Evolutionary conservation across 1,140 invertebrate genomes (phyloP).

Genomic region (Onthophagus taurus): DNA sequence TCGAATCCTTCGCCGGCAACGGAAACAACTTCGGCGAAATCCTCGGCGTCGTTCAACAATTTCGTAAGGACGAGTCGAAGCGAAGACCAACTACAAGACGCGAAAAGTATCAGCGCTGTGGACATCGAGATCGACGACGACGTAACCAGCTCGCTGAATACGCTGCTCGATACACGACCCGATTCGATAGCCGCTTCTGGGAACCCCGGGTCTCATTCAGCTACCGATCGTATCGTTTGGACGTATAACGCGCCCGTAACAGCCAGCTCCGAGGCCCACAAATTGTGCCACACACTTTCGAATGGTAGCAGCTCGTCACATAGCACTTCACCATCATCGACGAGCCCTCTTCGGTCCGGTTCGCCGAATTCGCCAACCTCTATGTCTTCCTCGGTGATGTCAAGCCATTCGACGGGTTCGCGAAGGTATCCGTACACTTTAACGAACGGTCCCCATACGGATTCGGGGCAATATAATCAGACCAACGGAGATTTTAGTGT

Average conservation of each 20-base stretch:
- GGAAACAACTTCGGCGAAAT: slow-evolving; percentile 34
- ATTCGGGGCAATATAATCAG: slow-evolving; percentile 29
- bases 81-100: slow-evolving; percentile 75
- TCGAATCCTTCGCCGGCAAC: slow-evolving; percentile 20
- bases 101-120: slow-evolving; percentile 65
- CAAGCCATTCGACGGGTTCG: slow-evolving; percentile 49
- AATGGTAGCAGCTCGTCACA: slow-evolving; percentile 49
- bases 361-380: slow-evolving; percentile 74
- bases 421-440: slow-evolving; percentile 26
- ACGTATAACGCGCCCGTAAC: slow-evolving; percentile 76
- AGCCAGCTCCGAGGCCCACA: slow-evolving; percentile 30
- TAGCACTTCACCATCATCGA: slow-evolving; percentile 54
- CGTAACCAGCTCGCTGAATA: slow-evolving; percentile 84
- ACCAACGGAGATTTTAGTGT: slow-evolving; percentile 55
- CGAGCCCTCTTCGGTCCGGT: slow-evolving; percentile 52
- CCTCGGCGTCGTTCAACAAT: slow-evolving; percentile 30
- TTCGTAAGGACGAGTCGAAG: slow-evolving; percentile 71
- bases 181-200: slow-evolving; percentile 37
- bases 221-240: slow-evolving; percentile 68
- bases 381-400: slow-evolving; percentile 77
- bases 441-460: slow-evolving; percentile 26
- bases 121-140: slow-evolving; percentile 89
- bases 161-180: slow-evolving; percentile 71
- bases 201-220: slow-evolving; percentile 12
- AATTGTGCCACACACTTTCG: slow-evolving; percentile 41